Evolutionary conservation across 2,888 invertebrate species (phyloP).

Genomic region (Orchesellides sinensis): DNA sequence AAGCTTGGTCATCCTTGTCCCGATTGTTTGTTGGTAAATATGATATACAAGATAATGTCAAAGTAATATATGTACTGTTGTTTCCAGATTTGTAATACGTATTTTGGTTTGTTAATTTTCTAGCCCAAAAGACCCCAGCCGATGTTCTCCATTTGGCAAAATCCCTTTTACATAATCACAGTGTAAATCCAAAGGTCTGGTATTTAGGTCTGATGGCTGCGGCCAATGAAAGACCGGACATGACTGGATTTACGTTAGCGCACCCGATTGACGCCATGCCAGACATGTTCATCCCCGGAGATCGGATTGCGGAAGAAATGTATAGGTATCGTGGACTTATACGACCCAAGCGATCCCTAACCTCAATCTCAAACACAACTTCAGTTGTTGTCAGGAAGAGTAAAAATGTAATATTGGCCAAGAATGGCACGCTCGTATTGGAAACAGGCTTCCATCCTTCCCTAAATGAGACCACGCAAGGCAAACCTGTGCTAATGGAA

Average conservation of each 20-base stretch:
- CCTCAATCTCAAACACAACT: background rate
- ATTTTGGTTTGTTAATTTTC: no score
- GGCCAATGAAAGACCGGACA: conserved; percentile 40
- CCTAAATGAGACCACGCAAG: background rate
- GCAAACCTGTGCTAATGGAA: no score
- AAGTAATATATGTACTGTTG: no score
- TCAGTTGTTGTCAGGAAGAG: background rate
- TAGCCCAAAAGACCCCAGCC: conserved; percentile 26
- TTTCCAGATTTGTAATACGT: background rate
- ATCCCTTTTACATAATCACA: conserved; percentile 17
- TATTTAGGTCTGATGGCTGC: conserved; percentile 45
- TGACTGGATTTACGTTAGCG: conserved; percentile 53
- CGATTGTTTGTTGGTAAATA: conserved; percentile 31
- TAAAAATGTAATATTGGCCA: no score
- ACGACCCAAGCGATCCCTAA: conserved; percentile 1
- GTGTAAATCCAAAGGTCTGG: conserved; percentile 63
- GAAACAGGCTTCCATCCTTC: background rate
- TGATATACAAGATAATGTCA: background rate
- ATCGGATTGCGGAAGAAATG: conserved; percentile 27
- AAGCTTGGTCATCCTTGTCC: conserved; percentile 9
- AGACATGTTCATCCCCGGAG: conserved; percentile 53
- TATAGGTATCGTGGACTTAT: conserved; percentile 3
- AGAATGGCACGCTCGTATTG: background rate
- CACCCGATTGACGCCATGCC: conserved; percentile 64
- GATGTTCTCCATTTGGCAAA: conserved; percentile 53